These are phyloP conservation scores for Gopherus flavomarginatus DNA, from an alignment of 2,113 vertebrate genomes.

Conservation along the genomic window DNA sequence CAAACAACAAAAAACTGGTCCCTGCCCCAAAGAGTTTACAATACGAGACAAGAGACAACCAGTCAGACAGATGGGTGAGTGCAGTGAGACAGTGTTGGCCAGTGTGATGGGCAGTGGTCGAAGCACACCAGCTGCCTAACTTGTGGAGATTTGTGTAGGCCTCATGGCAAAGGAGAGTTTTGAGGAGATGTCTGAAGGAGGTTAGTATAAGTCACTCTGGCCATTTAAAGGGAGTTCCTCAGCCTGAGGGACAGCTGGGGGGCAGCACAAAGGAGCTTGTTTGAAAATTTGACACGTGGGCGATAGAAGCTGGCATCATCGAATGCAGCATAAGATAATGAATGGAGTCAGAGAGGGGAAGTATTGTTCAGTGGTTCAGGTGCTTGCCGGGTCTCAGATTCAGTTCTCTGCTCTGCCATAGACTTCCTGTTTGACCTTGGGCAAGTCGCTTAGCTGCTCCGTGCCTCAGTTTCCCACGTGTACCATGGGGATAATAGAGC, in stretches of 20 bases:
- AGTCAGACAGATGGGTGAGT: not conserved
- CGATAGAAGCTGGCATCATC: rapidly evolving
- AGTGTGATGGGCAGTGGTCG: not conserved
- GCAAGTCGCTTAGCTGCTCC: not conserved
- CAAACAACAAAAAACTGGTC: constrained; percentile 9
- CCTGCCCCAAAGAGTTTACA: not conserved
- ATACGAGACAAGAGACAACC: not conserved
- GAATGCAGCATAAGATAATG: rapidly evolving
- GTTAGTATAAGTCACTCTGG: not conserved
- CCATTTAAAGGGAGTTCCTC: not conserved
- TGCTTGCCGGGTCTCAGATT: not conserved
- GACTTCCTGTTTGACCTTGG: not conserved
- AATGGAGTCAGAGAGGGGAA: not conserved
- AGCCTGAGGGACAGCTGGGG: not conserved
- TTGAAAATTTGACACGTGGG: not conserved
- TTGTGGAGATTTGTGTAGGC: rapidly evolving
- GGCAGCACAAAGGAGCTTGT: rapidly evolving
- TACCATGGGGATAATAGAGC: rapidly evolving
- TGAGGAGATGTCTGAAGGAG: not conserved
- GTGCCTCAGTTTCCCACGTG: not conserved
- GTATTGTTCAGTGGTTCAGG: not conserved
- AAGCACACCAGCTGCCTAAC: not conserved
- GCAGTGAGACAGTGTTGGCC: rapidly evolving
- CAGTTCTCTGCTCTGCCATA: rapidly evolving
- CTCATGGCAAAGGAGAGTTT: not conserved